These are phyloP conservation scores for human DNA, from an alignment of 2,113 vertebrate species.

Conservation along the genomic window DNA sequence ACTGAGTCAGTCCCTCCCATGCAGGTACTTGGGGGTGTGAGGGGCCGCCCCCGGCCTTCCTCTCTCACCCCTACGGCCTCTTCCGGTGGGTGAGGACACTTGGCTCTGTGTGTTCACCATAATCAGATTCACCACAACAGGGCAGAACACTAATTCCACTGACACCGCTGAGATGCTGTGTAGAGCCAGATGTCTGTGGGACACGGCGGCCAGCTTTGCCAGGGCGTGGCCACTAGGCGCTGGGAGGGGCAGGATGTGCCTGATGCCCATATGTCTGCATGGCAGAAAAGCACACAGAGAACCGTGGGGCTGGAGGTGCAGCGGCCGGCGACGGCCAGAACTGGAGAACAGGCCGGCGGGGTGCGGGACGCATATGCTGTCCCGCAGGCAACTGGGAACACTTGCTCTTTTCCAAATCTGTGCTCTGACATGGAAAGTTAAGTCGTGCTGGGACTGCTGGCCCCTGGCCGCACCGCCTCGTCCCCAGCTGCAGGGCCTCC, in stretches of 20 bases:
- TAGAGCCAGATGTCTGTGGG: conserved; percentile 16
- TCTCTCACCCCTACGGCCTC: neutral
- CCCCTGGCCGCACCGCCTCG: neutral
- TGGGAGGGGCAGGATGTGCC: conserved; percentile 32
- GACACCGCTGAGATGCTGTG: neutral
- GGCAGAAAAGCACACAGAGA: neutral
- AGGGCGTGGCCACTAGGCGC: neutral
- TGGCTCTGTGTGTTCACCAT: neutral
- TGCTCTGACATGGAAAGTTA: accelerated
- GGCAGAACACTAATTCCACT: neutral
- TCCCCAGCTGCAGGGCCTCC: too few species aligned
- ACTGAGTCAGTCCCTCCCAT: neutral
- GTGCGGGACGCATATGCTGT: accelerated
- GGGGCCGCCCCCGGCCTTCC: accelerated
- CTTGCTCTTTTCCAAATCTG: neutral
- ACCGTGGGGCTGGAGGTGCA: neutral
- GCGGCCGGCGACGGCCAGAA: accelerated
- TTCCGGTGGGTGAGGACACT: neutral
- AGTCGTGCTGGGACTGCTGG: accelerated
- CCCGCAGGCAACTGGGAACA: neutral
- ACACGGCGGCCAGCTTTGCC: neutral
- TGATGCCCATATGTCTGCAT: neutral
- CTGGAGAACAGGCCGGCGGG: accelerated
- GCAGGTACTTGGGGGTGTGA: accelerated
- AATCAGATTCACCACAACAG: conserved; percentile 38